A percentile compares a stretch with the other conserved stretches of the same genome.
phyloP scores from a whole-genome alignment of 2,797 vertebrate genomes.

The Chelonia mydas region DNA sequence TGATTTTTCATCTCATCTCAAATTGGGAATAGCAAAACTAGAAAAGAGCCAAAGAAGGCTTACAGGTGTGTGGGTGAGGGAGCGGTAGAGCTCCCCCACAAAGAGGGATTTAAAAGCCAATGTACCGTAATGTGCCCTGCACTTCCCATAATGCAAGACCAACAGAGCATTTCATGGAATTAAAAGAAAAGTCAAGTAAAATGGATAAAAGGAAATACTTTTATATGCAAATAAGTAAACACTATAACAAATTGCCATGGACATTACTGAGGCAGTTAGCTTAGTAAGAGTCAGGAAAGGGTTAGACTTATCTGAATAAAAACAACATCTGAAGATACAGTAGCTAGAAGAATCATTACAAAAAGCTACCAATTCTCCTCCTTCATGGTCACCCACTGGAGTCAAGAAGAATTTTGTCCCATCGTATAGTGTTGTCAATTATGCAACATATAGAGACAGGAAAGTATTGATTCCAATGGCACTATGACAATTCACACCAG shows the following conservation, averaged over 20 bases:
- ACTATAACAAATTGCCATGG: neutral
- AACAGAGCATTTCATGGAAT: neutral
- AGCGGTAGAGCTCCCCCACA: neutral
- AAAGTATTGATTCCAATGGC: neutral
- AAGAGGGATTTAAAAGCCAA: neutral
- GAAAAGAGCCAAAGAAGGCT: neutral
- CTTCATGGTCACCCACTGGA: neutral
- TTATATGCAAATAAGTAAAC: neutral
- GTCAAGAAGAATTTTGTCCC: neutral
- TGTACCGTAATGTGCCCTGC: neutral
- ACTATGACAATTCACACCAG: accelerated
- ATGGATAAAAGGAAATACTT: neutral
- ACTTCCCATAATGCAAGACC: neutral
- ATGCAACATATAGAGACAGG: neutral
- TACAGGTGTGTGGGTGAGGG: neutral
- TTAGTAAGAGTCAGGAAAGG: neutral
- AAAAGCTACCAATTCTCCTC: neutral
- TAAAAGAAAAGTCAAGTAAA: neutral
- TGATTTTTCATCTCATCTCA: neutral
- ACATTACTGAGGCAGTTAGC: neutral
- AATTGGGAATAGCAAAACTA: neutral
- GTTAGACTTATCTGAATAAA: neutral
- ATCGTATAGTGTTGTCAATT: neutral
- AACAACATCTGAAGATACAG: neutral
- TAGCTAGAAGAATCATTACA: neutral